These are phyloP conservation scores for Sitta europaea DNA, from an alignment of 2,113 vertebrate genomes.

Conservation along the genomic window DNA sequence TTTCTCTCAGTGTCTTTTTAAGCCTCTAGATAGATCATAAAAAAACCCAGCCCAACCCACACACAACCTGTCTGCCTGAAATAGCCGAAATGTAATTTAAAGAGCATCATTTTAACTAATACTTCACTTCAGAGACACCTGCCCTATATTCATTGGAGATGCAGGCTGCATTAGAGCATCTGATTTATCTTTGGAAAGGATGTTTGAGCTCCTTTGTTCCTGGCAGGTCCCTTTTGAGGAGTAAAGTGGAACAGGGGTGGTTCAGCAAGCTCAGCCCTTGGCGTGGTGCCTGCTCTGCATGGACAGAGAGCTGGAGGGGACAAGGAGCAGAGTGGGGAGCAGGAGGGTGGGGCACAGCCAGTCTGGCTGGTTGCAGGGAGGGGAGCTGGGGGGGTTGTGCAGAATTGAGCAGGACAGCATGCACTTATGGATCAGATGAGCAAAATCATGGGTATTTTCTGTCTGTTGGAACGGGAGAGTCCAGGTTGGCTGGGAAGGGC, in stretches of 20 bases:
- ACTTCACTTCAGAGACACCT: conserved; percentile 70
- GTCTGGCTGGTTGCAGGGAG: not conserved
- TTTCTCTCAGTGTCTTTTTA: conserved; percentile 72
- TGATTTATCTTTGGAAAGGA: conserved; percentile 59
- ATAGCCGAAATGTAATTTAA: conserved; percentile 72
- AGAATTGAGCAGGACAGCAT: rapidly evolving
- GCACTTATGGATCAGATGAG: not conserved
- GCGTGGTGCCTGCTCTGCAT: rapidly evolving
- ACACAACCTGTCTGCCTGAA: conserved; percentile 66
- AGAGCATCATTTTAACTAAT: conserved; percentile 74
- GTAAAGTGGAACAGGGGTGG: not conserved
- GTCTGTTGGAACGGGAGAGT: rapidly evolving
- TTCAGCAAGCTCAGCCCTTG: rapidly evolving
- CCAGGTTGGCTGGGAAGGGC: not conserved
- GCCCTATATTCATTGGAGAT: conserved; percentile 67
- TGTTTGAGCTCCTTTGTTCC: conserved; percentile 47
- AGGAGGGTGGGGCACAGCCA: rapidly evolving
- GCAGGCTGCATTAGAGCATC: conserved; percentile 42
- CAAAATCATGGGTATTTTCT: not conserved
- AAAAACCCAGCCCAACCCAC: conserved; percentile 57
- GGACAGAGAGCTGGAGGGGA: not conserved
- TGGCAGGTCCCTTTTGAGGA: not conserved
- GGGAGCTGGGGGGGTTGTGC: not conserved
- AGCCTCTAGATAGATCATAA: conserved; percentile 70
- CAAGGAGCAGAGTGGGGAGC: not conserved